Percentiles rank a stretch among this genome's conserved stretches.
phyloP scores from a whole-genome alignment of 2,113 vertebrate species.

The Alectura lathami region DNA sequence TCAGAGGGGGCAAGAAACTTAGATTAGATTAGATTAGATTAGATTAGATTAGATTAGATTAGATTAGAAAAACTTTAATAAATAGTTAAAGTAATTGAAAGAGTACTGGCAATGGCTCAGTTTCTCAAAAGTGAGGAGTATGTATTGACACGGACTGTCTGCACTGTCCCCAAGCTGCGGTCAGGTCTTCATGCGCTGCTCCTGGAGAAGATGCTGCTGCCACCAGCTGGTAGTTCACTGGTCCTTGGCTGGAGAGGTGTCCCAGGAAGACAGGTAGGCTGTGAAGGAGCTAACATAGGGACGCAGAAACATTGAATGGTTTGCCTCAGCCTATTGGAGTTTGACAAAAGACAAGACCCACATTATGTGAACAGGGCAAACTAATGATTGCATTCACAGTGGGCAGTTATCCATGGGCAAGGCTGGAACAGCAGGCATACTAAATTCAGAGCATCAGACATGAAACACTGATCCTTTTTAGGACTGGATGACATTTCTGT shows the following conservation, averaged over 20 bases:
- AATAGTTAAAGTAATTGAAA: not conserved
- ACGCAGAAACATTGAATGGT: too few relatives aligned
- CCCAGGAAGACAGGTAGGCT: not conserved
- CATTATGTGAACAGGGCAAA: not conserved
- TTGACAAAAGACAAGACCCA: not conserved
- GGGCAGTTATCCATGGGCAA: not conserved
- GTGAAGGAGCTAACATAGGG: not conserved
- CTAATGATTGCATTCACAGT: not conserved
- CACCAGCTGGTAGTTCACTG: conserved; percentile 43
- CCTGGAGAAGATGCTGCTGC: conserved; percentile 47
- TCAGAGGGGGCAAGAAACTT: not conserved
- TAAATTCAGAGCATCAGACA: not conserved
- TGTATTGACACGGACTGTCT: not conserved
- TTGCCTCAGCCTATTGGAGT: not conserved
- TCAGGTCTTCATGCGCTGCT: not conserved
- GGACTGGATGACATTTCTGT: not conserved
- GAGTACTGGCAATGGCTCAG: not conserved
- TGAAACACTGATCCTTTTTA: not conserved
- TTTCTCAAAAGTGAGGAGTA: not conserved
- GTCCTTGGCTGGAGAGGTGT: not conserved
- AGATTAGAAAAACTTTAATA: not conserved
- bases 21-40: too few relatives aligned
- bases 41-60: too few relatives aligned
- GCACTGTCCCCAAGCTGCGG: rapidly evolving
- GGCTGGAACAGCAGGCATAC: not conserved